Percentiles rank a stretch among this genome's conserved stretches.
These are phyloP conservation scores for Chymomyza costata DNA, from an alignment of 1,140 invertebrate species.

Conservation along the genomic window DNA sequence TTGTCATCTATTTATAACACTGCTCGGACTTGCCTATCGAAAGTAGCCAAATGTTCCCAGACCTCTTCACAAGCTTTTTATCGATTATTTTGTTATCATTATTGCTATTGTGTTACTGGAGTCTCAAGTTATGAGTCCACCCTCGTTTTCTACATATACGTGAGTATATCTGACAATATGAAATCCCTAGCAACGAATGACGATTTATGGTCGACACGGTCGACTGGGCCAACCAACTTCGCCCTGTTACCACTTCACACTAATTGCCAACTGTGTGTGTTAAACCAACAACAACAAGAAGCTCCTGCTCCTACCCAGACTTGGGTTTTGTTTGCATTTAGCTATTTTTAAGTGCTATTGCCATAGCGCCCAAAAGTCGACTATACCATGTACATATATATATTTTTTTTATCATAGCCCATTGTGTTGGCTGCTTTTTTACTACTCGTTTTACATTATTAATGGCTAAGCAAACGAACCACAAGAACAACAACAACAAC, in stretches of 20 bases:
- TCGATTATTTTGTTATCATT: too few species aligned
- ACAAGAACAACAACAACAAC: not conserved
- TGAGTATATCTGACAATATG: too few species aligned
- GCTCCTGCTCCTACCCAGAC: conserved; percentile 1
- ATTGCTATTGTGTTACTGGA: too few species aligned
- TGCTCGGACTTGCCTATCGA: too few species aligned
- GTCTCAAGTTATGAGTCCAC: too few species aligned
- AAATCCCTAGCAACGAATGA: too few species aligned
- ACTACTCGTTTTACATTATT: conserved; percentile 51
- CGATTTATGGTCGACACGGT: conserved; percentile 46
- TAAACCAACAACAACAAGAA: conserved; percentile 27
- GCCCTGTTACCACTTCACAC: conserved; percentile 16
- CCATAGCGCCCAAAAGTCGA: conserved; percentile 40
- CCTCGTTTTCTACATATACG: too few species aligned
- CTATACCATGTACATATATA: conserved; percentile 23
- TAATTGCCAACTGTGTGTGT: conserved; percentile 62
- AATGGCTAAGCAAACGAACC: conserved; percentile 53
- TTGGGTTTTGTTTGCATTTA: conserved; percentile 24
- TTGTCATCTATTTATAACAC: too few species aligned
- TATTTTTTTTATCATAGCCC: too few species aligned
- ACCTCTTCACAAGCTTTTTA: too few species aligned
- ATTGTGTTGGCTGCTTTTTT: too few species aligned
- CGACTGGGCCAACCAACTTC: not conserved
- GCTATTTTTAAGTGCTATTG: conserved; percentile 52
- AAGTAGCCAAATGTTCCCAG: too few species aligned